Conservation (phyloP, 2,888 invertebrate species). For the Chrysopilus asiliformis region DNA sequence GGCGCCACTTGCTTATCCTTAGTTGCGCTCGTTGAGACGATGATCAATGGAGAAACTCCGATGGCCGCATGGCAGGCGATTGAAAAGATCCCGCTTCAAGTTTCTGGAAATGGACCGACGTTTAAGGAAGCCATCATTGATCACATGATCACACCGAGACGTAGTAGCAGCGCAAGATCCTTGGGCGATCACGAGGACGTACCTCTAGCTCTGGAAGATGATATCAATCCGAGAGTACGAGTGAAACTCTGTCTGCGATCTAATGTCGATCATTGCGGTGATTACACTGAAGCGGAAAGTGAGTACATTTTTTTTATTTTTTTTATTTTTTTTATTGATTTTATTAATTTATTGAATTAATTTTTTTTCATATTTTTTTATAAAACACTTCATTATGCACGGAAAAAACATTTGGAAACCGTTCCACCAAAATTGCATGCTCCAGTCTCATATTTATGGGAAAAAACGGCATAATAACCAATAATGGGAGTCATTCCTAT, state of each 20-base stretch:
- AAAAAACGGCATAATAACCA: too few species aligned
- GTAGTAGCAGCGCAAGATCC: conserved; percentile 39
- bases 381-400: too few species aligned
- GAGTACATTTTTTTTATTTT: conserved; percentile 36
- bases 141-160: conserved; percentile 40
- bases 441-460: too few species aligned
- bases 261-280: conserved; percentile 71
- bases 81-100: conserved; percentile 55
- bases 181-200: conserved; percentile 39
- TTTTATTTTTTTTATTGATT: conserved; percentile 15
- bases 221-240: conserved; percentile 53
- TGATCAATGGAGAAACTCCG: conserved; percentile 44
- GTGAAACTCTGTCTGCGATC: conserved; percentile 71
- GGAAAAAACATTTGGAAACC: too few species aligned
- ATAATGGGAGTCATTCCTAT: too few species aligned
- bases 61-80: conserved; percentile 54
- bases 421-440: too few species aligned
- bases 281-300: conserved; percentile 73
- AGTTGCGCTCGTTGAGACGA: conserved; percentile 60
- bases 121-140: conserved; percentile 58
- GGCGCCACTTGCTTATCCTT: conserved; percentile 65
- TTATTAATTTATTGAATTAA: conserved; percentile 8
- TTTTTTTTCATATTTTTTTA: too few species aligned
- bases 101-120: conserved; percentile 55
- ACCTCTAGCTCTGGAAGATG: conserved; percentile 45